Evolutionary conservation across 2,888 invertebrate genomes (phyloP), one percentile per base, ranked within the genome.

Genomic region (Ptychoptera contaminata): DNA sequence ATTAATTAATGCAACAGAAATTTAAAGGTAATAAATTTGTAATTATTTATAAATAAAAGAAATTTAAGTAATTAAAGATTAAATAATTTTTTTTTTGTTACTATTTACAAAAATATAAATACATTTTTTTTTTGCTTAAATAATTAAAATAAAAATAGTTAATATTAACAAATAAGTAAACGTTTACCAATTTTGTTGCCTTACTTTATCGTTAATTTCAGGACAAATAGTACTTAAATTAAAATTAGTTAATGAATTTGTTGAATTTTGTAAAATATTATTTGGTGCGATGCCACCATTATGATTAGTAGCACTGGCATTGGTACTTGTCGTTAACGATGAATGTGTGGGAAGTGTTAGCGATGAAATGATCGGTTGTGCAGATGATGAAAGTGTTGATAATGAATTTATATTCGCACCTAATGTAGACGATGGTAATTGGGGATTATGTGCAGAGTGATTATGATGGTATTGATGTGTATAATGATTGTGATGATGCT

Each of bases 191-290:
- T 23, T 23, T 23, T 23, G 23, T 23, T 23, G 23, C 23, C 46
- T 44, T 34, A 67, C 67, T 59, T 71, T 72, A 46, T 71, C 71
- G 58, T 83, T 83, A 53, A 86, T 85, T 69, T 86, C 86, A 2
- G 86, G 86, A 61, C 85, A 85, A 55, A 86, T 82, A 1, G 85
- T 79, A 55, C 83, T 83, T 37, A 86, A 67, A 63, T 85, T 85
- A 58, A 86, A 86, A 60, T 85, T 86, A 1, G 84, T 80, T 32
- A 79, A 62, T 40, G 53, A 52, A 29, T 45, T 51, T 6, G 42
- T 44, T 16, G 47, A 45, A 41, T 40, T 49, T 34, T 31, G 12
- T 14, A 30, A 4, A 34, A 29, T 10, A 39, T 14, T 15, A 29
- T 32, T 37, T n/a, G n/a, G n/a, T n/a, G n/a, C n/a, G n/a, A n/a